Evolutionary conservation across 2,113 vertebrate species (phyloP).

Genomic region (Hemiscyllium ocellatum): DNA sequence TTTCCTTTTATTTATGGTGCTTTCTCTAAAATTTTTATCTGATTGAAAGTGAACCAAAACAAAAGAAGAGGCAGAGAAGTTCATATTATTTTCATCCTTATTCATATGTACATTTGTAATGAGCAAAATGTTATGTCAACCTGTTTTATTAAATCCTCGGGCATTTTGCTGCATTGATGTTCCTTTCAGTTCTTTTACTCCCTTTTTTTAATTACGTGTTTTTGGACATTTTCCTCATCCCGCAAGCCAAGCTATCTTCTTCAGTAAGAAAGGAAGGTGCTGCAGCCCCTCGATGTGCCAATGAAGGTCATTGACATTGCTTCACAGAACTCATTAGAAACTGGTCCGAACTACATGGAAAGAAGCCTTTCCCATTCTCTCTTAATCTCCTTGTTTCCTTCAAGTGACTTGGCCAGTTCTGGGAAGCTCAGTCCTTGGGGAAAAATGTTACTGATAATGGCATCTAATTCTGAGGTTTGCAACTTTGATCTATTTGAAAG

Average conservation of each 20-base stretch:
- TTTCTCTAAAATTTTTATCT: conserved; percentile 17
- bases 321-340: not conserved
- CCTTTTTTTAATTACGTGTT: not conserved
- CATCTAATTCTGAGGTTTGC: not conserved
- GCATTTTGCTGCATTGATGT: not conserved
- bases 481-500: not conserved
- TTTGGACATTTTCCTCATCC: not conserved
- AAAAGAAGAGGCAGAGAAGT: not conserved
- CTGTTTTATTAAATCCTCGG: not conserved
- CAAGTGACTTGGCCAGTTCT: not conserved
- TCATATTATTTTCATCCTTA: not conserved
- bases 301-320: not conserved
- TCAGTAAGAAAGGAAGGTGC: not conserved
- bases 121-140: not conserved
- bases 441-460: not conserved
- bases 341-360: not conserved
- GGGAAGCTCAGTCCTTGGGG: not conserved
- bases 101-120: not conserved
- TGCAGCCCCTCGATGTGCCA: not conserved
- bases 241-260: not conserved
- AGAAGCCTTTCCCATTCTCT: not conserved
- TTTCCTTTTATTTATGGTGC: conserved; percentile 5
- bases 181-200: not conserved
- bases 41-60: conserved; percentile 23
- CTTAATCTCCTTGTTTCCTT: not conserved